Base-by-base conservation (phyloP, 2,888 invertebrate genomes). In the Archips crataeganus region DNA sequence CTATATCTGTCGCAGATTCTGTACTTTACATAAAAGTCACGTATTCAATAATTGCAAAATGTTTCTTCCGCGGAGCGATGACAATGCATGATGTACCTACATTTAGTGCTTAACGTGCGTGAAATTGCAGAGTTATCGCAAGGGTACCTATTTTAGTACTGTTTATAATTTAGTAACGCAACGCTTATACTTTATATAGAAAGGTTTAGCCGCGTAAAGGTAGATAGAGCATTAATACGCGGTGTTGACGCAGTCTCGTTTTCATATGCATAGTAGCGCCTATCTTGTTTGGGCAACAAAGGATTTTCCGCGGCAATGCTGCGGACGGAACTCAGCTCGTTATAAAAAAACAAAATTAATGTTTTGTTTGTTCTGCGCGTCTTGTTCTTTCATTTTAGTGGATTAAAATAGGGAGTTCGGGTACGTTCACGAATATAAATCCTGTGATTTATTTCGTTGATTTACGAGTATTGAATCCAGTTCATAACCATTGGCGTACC, bases 331-430 rank as follows among this genome's bases (percentile, higher is more conserved):
- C 71, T 67, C 62, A 23, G 47, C 54, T 57, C 39, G 49, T 45
- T 51, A 63, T 68, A 66, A 62, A 71, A 57, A 68, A 71, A 71
- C 54, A 63, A 63, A 64, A 61, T 71, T 67, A 75, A 75, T 71
- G 71, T 71, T 74, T 65, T 74, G 74, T 74, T 74, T 74, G 65
- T 51, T 51, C 69, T 65, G 39, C 51, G 65, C 64, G 73, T 70
- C 65, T 74, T 74, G 51, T 74, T 74, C 74, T 65, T 70, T 70
- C 74, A 70, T 74, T 69, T 69, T 69, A 51, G 51, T 65, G 69
- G 64, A 70, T 74, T 74, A 65, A 74, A 74, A 74, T 74, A 74
- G 69, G 49, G 51, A 61, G 65, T 60, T 65, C 49, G 60, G 59
- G 49, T 65, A 51, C 65, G 65, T 60, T 65, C 45, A 70, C 45